Base-by-base conservation (phyloP, 2,113 vertebrate species). In the Prionailurus bengalensis region DNA sequence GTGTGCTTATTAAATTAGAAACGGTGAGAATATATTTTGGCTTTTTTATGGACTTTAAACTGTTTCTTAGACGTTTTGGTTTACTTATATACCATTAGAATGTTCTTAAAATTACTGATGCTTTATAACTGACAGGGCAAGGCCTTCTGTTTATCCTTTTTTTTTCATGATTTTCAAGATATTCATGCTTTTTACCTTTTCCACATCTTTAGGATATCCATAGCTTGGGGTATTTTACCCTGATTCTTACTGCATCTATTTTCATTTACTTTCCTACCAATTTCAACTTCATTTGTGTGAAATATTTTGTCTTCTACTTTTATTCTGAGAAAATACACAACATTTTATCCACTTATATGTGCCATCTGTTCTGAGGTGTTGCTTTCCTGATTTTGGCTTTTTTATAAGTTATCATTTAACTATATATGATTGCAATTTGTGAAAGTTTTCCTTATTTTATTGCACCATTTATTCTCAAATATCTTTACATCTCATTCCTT, bases 231-330 rank as follows among this genome's bases (percentile, higher is more conserved):
- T 1, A 68, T 7, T 33, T 83, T 94, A 58, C 36, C 91, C 82
- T 83, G 15, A 70, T 94, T 92, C 71, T 23, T 25, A 45, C 55
- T 17, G 68, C 14, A 45, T 91, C 4, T 70, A 7, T 70, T 61
- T 94, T 91, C 15, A 83, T 4, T 78, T 83, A 65, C 82, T 83
- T 68, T 91, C 27, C 14, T 88, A 68, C 27, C 19, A 78, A 71
- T 91, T 82, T 36, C 10, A 95, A 36, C 4, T 70, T 61, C 36
- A 70, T 45, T 84, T 78, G 9, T 68, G 33, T 68, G 66, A 58
- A 45, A 42, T 74, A 76, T 91, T 91, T 91, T 87, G 7, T 87
- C 36, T 42, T 74, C 42, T 66, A 68, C 33, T 74, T 95, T 80
- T 90, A 33, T 93, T 65, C 17, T 76, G 33, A 84, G 11, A 82